These are phyloP conservation scores for Bactericera cockerelli DNA, from an alignment of 1,140 invertebrate genomes.

Conservation along the genomic window DNA sequence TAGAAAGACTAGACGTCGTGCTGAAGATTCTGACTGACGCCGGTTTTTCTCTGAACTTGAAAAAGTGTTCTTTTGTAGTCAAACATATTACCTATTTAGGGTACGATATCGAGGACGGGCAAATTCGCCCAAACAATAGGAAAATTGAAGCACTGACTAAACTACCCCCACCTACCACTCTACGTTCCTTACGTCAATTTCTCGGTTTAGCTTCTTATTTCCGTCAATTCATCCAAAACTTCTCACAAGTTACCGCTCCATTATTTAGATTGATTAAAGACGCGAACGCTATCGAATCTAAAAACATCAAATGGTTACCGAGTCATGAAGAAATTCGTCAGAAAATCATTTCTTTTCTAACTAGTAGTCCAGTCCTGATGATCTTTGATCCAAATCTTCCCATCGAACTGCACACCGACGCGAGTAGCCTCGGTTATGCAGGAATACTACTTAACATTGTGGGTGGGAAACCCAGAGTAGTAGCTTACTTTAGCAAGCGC, in stretches of 20 bases:
- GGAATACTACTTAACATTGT: conserved; percentile 17
- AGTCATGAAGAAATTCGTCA: conserved; percentile 5
- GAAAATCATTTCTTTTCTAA: conserved; percentile 7
- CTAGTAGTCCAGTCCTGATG: conserved; percentile 23
- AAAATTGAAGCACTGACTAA: conserved; percentile 16
- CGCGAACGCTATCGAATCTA: neutral
- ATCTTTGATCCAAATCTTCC: conserved; percentile 25
- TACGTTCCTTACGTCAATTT: conserved; percentile 23
- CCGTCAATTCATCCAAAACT: conserved; percentile 25
- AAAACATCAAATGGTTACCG: conserved; percentile 7
- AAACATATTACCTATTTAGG: conserved; percentile 23
- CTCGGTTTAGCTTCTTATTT: conserved; percentile 26
- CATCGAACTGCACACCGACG: conserved; percentile 25
- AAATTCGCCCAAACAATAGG: conserved; percentile 18
- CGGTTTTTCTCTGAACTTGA: conserved; percentile 13
- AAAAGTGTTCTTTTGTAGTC: conserved; percentile 26
- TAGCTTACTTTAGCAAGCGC: conserved; percentile 20
- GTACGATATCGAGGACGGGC: conserved; percentile 19
- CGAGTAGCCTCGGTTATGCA: conserved; percentile 17
- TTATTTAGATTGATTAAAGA: conserved; percentile 16
- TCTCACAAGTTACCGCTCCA: conserved; percentile 20
- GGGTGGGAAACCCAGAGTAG: neutral
- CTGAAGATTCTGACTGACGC: neutral
- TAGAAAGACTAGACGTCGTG: no score
- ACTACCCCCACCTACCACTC: conserved; percentile 21